Evolutionary conservation across 2,113 vertebrate genomes (phyloP).

Genomic region (Lamprologus ornatipinnis): DNA sequence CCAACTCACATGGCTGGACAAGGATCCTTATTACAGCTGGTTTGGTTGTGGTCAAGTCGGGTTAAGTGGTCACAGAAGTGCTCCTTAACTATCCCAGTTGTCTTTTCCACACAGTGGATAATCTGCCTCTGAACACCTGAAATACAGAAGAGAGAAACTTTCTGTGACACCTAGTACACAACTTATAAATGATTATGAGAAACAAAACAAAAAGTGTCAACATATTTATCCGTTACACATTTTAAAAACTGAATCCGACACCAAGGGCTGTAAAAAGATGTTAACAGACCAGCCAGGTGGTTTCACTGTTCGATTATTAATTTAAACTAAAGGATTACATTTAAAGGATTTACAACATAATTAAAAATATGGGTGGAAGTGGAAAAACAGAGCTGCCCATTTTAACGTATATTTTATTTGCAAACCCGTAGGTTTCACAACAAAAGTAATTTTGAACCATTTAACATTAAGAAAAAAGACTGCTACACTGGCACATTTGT

Average conservation of each 20-base stretch:
- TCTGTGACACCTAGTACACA: background rate
- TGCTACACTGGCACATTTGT: background rate
- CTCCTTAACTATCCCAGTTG: slow-evolving; percentile 79
- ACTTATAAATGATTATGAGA: background rate
- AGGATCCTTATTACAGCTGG: slow-evolving; percentile 77
- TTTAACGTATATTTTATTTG: background rate
- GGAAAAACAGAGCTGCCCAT: background rate
- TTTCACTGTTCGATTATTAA: background rate
- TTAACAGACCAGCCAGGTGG: background rate
- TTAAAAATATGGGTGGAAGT: background rate
- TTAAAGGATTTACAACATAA: background rate
- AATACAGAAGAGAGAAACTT: background rate
- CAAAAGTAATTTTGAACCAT: background rate
- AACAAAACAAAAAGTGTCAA: background rate
- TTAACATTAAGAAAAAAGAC: background rate
- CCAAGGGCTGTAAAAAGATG: background rate
- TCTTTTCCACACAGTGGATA: slow-evolving; percentile 80
- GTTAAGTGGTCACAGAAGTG: slow-evolving; percentile 74
- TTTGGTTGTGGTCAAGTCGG: slow-evolving; percentile 77
- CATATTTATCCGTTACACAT: background rate
- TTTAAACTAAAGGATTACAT: background rate
- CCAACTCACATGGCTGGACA: slow-evolving; percentile 81
- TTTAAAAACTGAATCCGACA: background rate
- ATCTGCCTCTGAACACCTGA: slow-evolving; percentile 84
- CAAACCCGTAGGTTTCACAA: background rate